These are phyloP conservation scores for Proisotoma minuta DNA, from an alignment of 2,888 invertebrate species.

Conservation along the genomic window DNA sequence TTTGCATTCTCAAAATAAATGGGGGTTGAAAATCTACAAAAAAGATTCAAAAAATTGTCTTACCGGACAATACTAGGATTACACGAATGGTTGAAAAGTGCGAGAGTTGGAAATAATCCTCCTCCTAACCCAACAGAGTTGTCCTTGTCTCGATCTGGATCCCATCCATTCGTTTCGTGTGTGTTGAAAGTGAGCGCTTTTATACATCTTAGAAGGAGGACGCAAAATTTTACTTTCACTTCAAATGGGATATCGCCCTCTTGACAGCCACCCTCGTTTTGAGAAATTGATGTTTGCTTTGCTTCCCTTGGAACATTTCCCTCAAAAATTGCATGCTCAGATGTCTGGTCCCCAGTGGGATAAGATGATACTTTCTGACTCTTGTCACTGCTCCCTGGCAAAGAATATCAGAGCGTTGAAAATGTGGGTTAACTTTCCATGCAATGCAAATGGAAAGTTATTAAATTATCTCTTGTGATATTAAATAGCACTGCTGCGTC, in stretches of 20 bases:
- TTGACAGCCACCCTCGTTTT: background rate
- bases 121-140: constrained; percentile 32
- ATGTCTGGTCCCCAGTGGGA: background rate
- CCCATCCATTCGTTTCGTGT: constrained; percentile 64
- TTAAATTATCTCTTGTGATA: constrained; percentile 4
- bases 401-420: background rate
- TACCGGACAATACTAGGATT: constrained; percentile 71
- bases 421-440: background rate
- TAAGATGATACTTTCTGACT: background rate
- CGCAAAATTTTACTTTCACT: constrained; percentile 26
- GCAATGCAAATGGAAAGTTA: background rate
- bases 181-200: constrained; percentile 80
- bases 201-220: constrained; percentile 50
- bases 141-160: constrained; percentile 28
- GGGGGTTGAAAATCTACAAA: too few relatives aligned
- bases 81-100: constrained; percentile 79
- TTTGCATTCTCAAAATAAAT: too few relatives aligned
- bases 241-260: constrained; percentile 7
- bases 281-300: background rate
- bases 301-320: background rate
- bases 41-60: constrained; percentile 22
- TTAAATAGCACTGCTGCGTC: too few relatives aligned
- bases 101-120: constrained; percentile 66
- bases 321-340: too few relatives aligned
- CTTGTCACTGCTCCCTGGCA: background rate